Evolutionary conservation across 1,140 invertebrate genomes (phyloP), one percentile per base, ranked within the genome.

Genomic region (Eupristina koningsbergeri): DNA sequence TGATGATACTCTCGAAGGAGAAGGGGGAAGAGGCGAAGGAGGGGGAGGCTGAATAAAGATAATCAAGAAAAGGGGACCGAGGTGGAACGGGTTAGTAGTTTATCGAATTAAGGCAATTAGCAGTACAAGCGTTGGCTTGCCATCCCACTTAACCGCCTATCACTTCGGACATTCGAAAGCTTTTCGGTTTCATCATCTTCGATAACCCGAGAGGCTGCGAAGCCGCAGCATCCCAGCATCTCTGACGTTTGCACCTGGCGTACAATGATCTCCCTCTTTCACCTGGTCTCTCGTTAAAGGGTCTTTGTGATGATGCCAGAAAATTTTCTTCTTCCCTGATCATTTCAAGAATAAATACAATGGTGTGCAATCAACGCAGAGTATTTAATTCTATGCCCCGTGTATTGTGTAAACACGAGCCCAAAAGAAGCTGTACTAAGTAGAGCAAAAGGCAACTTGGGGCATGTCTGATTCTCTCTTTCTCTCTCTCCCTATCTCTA

Each of bases 71-170:
- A 73, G 39, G 77, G 83, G n/a, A n/a, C n/a, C n/a, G n/a, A 86
- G 39, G 45, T 36, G 64, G 84, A 84, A 85, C 83, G 84, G 84
- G 81, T 85, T 88, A 87, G 87, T 86, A 89, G 86, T 89, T 90
- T 88, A 88, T 89, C 87, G 88, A 90, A 90, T 89, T 89, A 90
- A 89, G 87, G 88, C 88, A 90, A 90, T 90, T 90, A 90, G 89
- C 87, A 86, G 86, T 89, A 89, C 89, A 89, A 89, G 86, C 87
- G 84, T 88, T 87, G 73, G 78, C 81, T 75, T 83, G 86, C 81
- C 82, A 84, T 86, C 82, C 86, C 86, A 88, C 88, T 87, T 86
- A 87, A 85, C 86, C 85, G 86, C 85, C 87, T 90, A 89, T 89
- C 89, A 84, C 81, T 31, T 80, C 83, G 88, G 87, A 89, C 87